Conservation (phyloP, 2,888 invertebrate species). For the Zygogramma bicolorata region DNA sequence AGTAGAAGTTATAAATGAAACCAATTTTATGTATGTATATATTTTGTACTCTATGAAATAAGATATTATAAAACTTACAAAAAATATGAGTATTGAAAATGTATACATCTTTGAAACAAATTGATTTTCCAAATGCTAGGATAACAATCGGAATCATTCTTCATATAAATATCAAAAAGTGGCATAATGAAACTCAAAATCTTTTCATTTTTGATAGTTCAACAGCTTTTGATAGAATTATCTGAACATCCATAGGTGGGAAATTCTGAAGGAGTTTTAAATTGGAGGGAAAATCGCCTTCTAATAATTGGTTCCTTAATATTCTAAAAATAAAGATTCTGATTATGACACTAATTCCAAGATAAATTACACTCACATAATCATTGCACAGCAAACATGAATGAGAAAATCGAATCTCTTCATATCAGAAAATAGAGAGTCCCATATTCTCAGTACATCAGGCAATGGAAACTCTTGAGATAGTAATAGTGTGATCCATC, state of each 20-base stretch:
- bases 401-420: slow-evolving; percentile 92
- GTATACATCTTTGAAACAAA: slow-evolving; percentile 9
- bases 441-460: slow-evolving; percentile 98
- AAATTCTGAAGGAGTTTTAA: slow-evolving; percentile 95
- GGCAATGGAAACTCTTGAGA: slow-evolving; percentile 98
- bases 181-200: slow-evolving; percentile 22
- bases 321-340: slow-evolving; percentile 72
- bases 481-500: slow-evolving; percentile 94
- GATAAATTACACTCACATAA: slow-evolving; percentile 79
- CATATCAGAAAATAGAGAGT: slow-evolving; percentile 92
- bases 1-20: not conserved
- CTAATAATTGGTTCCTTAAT: slow-evolving; percentile 84
- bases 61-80: not conserved
- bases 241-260: slow-evolving; percentile 88
- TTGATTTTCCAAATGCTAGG: not conserved
- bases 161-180: not conserved
- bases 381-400: slow-evolving; percentile 96
- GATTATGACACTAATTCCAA: slow-evolving; percentile 1
- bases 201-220: slow-evolving; percentile 68
- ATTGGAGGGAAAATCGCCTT: slow-evolving; percentile 92
- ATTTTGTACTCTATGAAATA: not conserved
- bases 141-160: not conserved
- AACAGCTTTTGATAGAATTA: slow-evolving; percentile 83
- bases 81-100: slow-evolving; percentile 20
- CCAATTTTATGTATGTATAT: not conserved